Conservation (phyloP, 2,113 vertebrate species). For the Nymphicus hollandicus region DNA sequence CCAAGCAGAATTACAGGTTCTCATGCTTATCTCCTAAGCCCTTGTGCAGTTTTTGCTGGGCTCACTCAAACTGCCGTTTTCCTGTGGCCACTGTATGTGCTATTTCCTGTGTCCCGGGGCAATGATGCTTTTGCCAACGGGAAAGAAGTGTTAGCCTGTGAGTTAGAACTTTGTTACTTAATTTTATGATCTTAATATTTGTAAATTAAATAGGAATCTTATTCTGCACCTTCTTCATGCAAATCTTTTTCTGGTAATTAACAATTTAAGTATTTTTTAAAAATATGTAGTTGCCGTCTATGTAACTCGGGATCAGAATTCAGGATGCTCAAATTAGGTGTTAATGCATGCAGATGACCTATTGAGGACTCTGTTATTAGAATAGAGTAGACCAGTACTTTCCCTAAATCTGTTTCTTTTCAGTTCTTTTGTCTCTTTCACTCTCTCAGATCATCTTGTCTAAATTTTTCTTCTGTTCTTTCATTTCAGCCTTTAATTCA, state of each 20-base stretch:
- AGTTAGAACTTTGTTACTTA: background rate
- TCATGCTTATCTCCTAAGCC: background rate
- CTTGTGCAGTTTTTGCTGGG: background rate
- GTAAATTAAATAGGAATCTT: background rate
- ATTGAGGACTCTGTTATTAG: conserved; percentile 40
- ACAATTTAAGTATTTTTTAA: background rate
- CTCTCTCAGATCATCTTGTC: background rate
- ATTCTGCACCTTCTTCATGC: conserved; percentile 17
- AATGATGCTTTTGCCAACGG: background rate
- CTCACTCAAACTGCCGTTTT: background rate
- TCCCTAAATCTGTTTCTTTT: background rate
- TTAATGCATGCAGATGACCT: conserved; percentile 3
- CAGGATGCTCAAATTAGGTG: conserved; percentile 15
- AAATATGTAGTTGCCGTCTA: background rate
- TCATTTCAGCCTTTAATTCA: background rate
- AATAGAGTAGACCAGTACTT: background rate
- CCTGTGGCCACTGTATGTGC: background rate
- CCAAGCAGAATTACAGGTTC: background rate
- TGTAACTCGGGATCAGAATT: conserved; percentile 32
- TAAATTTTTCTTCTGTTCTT: background rate
- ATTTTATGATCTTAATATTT: background rate
- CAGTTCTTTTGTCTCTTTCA: background rate
- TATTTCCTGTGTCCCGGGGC: background rate
- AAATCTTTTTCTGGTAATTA: conserved; percentile 54
- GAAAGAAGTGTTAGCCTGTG: background rate